Evolutionary conservation across 2,113 vertebrate species (phyloP), one percentile per base, ranked within the genome.

Genomic region (Podarcis muralis): DNA sequence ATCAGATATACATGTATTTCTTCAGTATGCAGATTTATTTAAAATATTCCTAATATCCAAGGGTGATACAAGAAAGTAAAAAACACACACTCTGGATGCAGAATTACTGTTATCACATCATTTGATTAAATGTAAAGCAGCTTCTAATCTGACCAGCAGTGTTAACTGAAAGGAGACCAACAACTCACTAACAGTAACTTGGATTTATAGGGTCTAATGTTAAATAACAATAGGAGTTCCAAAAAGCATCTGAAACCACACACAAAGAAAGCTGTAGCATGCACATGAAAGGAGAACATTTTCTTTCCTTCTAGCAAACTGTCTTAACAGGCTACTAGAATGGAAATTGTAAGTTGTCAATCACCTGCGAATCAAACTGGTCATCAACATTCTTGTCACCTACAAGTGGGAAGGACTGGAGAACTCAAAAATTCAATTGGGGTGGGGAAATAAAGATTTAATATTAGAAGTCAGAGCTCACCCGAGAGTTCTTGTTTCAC

Each of bases 401-500:
- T n/a, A 65, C 27, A 6, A 72, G 16, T 71, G 16, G 5, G 23
- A 37, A 75, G 1, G 18, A 76, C 57, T 30, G 6, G 27, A 8
- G 4, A 23, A 76, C 3, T 40, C 0, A 68, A 53, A 88, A 5
- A 48, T 48, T 48, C 43, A 48, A 0, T 48, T 48, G 43, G 43
- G 43, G 43, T 48, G 74, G 0, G 1, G 32, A 18, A n/a, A 84
- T 89, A 87, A 87, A 8, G 81, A 3, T 13, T 86, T 82, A 89
- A 81, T 35, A 89, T 66, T 30, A 94, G 11, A 93, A 53, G 16
- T 15, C 78, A 71, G 27, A 23, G 43, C 94, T 90, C 91, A 99
- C 99, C 99, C 97, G 99, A 99, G 84, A 99, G 95, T 85, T 99
- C 99, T 90, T 99, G 99, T 92, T 99, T 99, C 85, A 99, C 98